phyloP scores from a whole-genome alignment of 2,888 invertebrate species.

The Papilio gigon region DNA sequence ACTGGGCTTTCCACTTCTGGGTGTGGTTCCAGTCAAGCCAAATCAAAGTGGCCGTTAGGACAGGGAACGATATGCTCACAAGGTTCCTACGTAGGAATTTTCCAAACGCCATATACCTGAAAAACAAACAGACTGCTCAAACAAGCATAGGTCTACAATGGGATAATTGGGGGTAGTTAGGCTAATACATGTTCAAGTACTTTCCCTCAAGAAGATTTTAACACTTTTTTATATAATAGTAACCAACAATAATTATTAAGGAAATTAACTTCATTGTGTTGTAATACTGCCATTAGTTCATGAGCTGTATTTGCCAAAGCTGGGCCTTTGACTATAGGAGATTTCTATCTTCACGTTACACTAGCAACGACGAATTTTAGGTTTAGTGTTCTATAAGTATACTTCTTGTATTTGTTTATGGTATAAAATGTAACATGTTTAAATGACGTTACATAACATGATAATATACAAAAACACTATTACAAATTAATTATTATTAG shows the following conservation, averaged over 20 bases:
- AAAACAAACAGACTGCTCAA: conserved; percentile 45
- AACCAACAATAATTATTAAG: too few species aligned
- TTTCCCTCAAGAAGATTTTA: too few species aligned
- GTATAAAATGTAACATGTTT: conserved; percentile 14
- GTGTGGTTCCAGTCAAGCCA: conserved; percentile 89
- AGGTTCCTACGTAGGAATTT: conserved; percentile 84
- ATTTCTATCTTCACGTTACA: background rate
- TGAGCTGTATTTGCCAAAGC: background rate
- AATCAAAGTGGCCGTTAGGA: conserved; percentile 81
- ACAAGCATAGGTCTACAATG: too few species aligned
- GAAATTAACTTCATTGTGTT: too few species aligned
- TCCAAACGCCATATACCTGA: conserved; percentile 80
- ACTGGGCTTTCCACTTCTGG: conserved; percentile 85
- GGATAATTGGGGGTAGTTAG: too few species aligned
- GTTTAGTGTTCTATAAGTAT: background rate
- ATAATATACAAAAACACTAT: background rate
- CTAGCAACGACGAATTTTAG: background rate
- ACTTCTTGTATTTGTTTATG: conserved; percentile 14
- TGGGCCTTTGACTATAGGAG: background rate
- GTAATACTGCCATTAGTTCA: too few species aligned
- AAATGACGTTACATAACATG: conserved; percentile 15
- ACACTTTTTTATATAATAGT: too few species aligned
- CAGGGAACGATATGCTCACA: conserved; percentile 86
- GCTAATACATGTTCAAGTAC: too few species aligned
- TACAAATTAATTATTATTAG: background rate